Percentiles rank a stretch among this genome's conserved stretches.
Evolutionary conservation across 1,140 invertebrate species (phyloP).

Genomic region (Psix sp.): DNA sequence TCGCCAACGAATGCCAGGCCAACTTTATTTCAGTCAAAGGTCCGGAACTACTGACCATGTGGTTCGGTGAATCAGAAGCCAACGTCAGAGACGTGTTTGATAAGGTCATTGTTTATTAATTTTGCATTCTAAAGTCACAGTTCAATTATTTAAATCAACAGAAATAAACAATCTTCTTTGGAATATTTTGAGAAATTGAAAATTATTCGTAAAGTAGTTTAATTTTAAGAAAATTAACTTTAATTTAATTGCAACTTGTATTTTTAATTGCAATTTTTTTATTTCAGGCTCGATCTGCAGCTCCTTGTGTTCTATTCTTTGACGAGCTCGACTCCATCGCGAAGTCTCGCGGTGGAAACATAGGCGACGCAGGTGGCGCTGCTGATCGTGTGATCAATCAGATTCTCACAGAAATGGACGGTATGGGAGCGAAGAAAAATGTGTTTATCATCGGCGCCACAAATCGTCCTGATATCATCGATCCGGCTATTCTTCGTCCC

Average conservation of each 20-base stretch:
- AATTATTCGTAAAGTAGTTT: too few relatives aligned
- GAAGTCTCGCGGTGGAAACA: slow-evolving; percentile 97
- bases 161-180: too few relatives aligned
- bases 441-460: slow-evolving; percentile 99
- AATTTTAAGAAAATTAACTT: too few relatives aligned
- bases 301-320: slow-evolving; percentile 99
- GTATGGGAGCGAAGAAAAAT: slow-evolving; percentile 99
- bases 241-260: too few relatives aligned
- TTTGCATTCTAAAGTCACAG: too few relatives aligned
- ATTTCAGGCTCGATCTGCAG: slow-evolving; percentile 93
- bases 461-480: slow-evolving; percentile 97
- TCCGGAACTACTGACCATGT: slow-evolving; percentile 99
- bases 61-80: slow-evolving; percentile 99
- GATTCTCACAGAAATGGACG: slow-evolving; percentile 99
- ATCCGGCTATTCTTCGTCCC: slow-evolving; percentile 98
- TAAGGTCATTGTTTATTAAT: slow-evolving; percentile 81
- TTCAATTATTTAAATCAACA: too few relatives aligned
- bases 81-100: slow-evolving; percentile 99
- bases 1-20: slow-evolving; percentile 99
- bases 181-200: too few relatives aligned
- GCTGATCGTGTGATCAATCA: slow-evolving; percentile 99
- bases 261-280: slow-evolving; percentile 13
- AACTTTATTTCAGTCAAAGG: slow-evolving; percentile 99
- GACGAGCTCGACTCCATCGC: slow-evolving; percentile 99
- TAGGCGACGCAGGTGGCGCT: slow-evolving; percentile 98